phyloP scores from a whole-genome alignment of 2,113 vertebrate genomes.

The Xiphophorus maculatus region DNA sequence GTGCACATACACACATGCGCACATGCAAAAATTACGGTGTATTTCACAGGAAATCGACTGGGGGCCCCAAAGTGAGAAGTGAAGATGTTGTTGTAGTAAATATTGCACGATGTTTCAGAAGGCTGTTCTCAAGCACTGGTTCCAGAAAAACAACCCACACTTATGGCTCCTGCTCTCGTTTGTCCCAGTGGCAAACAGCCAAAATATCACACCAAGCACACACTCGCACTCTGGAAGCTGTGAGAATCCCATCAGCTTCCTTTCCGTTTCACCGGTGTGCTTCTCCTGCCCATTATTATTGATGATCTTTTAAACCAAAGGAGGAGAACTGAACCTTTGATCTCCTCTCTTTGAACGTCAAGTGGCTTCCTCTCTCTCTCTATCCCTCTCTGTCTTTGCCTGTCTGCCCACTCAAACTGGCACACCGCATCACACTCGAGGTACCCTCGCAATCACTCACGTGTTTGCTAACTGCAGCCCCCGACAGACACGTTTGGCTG shows the following conservation, averaged over 20 bases:
- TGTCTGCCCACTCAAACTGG: slow-evolving; percentile 17
- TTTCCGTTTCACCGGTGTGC: slow-evolving; percentile 31
- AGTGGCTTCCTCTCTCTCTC: slow-evolving; percentile 43
- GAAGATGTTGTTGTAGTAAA: slow-evolving; percentile 59
- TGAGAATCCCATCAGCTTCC: slow-evolving; percentile 39
- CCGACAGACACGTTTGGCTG: slow-evolving; percentile 29
- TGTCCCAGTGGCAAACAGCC: slow-evolving; percentile 33
- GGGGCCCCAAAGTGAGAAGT: slow-evolving; percentile 48
- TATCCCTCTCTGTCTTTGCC: slow-evolving; percentile 7
- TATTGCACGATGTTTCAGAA: slow-evolving; percentile 62
- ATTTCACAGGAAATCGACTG: slow-evolving; percentile 40
- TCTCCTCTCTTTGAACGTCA: slow-evolving; percentile 68
- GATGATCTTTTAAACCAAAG: slow-evolving; percentile 68
- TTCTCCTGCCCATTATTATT: slow-evolving; percentile 66
- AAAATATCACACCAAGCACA: slow-evolving; percentile 33
- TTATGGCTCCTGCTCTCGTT: slow-evolving; percentile 52
- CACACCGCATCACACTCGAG: neutral
- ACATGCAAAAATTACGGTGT: neutral
- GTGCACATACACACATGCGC: neutral
- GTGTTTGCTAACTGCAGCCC: slow-evolving; percentile 3
- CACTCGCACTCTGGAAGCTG: neutral
- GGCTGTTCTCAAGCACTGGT: slow-evolving; percentile 34
- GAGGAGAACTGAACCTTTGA: slow-evolving; percentile 67
- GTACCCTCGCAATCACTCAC: neutral
- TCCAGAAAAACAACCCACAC: slow-evolving; percentile 38